Conservation (phyloP, 2,797 vertebrate genomes). For the Labroides dimidiatus region DNA sequence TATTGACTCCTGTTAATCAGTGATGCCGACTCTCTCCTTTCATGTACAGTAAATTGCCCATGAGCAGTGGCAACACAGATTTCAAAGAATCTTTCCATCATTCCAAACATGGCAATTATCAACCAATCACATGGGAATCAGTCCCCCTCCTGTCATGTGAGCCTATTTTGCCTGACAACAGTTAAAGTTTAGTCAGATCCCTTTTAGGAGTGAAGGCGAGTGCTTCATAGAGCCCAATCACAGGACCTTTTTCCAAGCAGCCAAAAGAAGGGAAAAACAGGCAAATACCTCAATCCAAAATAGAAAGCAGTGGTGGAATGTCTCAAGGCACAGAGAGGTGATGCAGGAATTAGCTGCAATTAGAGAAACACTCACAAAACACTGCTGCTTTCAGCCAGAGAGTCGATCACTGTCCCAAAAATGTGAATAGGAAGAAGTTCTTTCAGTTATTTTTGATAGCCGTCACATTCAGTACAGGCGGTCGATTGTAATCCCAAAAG, state of each 20-base stretch:
- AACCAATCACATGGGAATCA: constrained; percentile 80
- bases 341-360: constrained; percentile 69
- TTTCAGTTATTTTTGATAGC: neutral
- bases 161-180: constrained; percentile 59
- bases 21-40: constrained; percentile 61
- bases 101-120: constrained; percentile 81
- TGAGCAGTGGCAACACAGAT: constrained; percentile 60
- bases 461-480: neutral
- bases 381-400: constrained; percentile 49
- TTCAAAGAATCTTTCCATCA: constrained; percentile 74
- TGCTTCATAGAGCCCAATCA: constrained; percentile 58
- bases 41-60: constrained; percentile 67
- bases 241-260: constrained; percentile 58
- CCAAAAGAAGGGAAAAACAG: constrained; percentile 60
- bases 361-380: constrained; percentile 66
- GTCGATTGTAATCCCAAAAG: neutral
- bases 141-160: constrained; percentile 66
- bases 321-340: constrained; percentile 55
- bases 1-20: constrained; percentile 75
- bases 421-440: constrained; percentile 4
- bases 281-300: constrained; percentile 63
- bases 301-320: constrained; percentile 62
- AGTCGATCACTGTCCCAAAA: constrained; percentile 23
- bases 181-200: constrained; percentile 74
- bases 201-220: constrained; percentile 51